Percentiles rank a stretch among this genome's conserved stretches.
These are phyloP conservation scores for Drosophila imparisetae DNA, from an alignment of 2,888 invertebrate species.

Conservation along the genomic window DNA sequence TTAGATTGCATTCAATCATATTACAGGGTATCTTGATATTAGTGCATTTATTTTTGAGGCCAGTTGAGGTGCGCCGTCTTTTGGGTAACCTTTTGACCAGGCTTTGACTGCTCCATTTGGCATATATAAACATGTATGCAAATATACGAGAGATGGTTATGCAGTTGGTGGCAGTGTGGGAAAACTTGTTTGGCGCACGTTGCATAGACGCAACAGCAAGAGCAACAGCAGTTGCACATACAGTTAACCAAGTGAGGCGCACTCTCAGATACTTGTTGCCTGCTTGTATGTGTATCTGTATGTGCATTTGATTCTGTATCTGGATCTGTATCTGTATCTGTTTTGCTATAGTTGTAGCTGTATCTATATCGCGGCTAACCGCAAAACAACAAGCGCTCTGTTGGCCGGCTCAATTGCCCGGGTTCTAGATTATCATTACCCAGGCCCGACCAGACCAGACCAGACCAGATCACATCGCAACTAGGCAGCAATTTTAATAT, in stretches of 20 bases:
- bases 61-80: conserved; percentile 61
- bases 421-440: conserved; percentile 74
- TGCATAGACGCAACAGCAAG: conserved; percentile 35
- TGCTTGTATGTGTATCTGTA: conserved; percentile 3
- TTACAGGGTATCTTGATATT: conserved; percentile 18
- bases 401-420: conserved; percentile 61
- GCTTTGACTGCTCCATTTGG: conserved; percentile 64
- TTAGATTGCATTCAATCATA: neutral
- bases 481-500: conserved; percentile 62
- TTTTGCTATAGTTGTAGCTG: conserved; percentile 13
- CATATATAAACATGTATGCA: conserved; percentile 20
- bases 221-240: conserved; percentile 52
- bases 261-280: conserved; percentile 60
- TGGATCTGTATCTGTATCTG: conserved; percentile 28
- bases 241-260: conserved; percentile 56
- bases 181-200: conserved; percentile 60
- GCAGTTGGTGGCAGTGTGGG: conserved; percentile 47
- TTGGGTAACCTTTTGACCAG: conserved; percentile 77
- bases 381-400: conserved; percentile 63
- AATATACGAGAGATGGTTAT: conserved; percentile 35
- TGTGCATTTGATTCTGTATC: neutral
- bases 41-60: neutral
- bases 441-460: conserved; percentile 11
- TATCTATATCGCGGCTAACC: conserved; percentile 70
- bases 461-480: conserved; percentile 27